phyloP scores from a whole-genome alignment of 2,888 invertebrate species.

The Drosophila nr. medialis region DNA sequence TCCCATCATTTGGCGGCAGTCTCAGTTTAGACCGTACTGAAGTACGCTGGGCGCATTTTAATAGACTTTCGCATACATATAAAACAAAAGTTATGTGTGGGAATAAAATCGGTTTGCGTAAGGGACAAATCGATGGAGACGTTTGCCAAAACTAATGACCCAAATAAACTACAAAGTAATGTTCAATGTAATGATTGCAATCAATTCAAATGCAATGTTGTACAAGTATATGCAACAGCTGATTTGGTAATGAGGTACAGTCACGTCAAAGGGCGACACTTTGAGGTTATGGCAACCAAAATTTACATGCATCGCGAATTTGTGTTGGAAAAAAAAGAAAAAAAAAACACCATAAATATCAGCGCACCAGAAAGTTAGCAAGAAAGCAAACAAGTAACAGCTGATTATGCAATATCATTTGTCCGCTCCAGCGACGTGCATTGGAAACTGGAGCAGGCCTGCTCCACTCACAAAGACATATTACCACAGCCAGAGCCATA shows the following conservation, averaged over 20 bases:
- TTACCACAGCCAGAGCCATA: conserved; percentile 6
- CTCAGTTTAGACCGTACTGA: conserved; percentile 32
- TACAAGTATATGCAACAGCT: conserved; percentile 29
- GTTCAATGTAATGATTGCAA: conserved; percentile 1
- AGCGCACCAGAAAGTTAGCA: conserved; percentile 25
- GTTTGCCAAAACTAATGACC: conserved; percentile 14
- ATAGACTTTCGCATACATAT: conserved; percentile 46
- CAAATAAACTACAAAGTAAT: conserved; percentile 26
- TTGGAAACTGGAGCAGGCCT: conserved; percentile 67
- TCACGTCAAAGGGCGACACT: conserved; percentile 59
- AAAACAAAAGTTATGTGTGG: conserved; percentile 56
- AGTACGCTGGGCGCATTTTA: conserved; percentile 61
- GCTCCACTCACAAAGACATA: conserved; percentile 22
- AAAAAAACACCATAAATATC: conserved; percentile 36
- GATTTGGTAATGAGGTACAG: conserved; percentile 71
- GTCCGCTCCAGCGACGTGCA: conserved; percentile 67
- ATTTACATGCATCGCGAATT: conserved; percentile 66
- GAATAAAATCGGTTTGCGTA: conserved; percentile 43
- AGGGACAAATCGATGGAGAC: conserved; percentile 44
- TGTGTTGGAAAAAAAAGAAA: conserved; percentile 39
- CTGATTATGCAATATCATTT: conserved; percentile 74
- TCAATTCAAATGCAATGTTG: conserved; percentile 56
- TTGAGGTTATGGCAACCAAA: conserved; percentile 55
- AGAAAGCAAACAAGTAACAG: conserved; percentile 63
- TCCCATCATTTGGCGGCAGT: conserved; percentile 51